A percentile compares a stretch with the other conserved stretches of the same genome.
phyloP scores from a whole-genome alignment of 2,797 vertebrate species.

The Morelia viridis region DNA sequence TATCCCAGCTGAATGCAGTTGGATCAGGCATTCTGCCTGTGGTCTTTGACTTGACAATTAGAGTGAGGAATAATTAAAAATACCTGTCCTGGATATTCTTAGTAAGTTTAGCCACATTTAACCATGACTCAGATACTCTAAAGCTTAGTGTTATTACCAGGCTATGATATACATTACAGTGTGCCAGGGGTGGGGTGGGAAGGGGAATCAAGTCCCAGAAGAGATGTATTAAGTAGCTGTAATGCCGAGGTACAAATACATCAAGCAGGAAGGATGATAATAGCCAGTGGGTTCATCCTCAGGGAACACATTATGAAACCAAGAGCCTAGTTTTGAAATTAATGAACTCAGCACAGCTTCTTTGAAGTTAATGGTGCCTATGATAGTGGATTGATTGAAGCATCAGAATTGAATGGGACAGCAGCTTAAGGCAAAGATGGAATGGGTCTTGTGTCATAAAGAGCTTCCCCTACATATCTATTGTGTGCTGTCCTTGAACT shows the following conservation, averaged over 20 bases:
- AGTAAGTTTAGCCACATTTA: conserved; percentile 59
- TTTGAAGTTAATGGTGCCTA: conserved; percentile 13
- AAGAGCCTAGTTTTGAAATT: conserved; percentile 4
- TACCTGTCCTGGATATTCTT: conserved; percentile 59
- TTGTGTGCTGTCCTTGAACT: not conserved
- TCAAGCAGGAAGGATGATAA: conserved; percentile 51
- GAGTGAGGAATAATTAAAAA: conserved; percentile 58
- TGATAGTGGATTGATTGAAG: not conserved
- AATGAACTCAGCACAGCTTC: not conserved
- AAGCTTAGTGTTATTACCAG: conserved; percentile 65
- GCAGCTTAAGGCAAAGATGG: not conserved
- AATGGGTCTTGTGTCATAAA: no score
- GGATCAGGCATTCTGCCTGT: not conserved
- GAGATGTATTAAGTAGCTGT: conserved; percentile 59
- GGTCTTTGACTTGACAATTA: conserved; percentile 43
- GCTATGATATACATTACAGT: conserved; percentile 56
- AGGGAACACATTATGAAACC: not conserved
- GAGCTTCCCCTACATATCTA: not conserved
- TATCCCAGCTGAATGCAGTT: not conserved
- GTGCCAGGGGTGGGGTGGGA: conserved; percentile 18
- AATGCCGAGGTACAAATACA: conserved; percentile 56
- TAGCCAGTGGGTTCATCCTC: conserved; percentile 18
- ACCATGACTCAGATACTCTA: conserved; percentile 54
- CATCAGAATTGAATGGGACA: not conserved
- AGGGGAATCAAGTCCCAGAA: conserved; percentile 32